A percentile compares a stretch with the other conserved stretches of the same genome.
Evolutionary conservation across 2,797 vertebrate species (phyloP).

Genomic region (Ciconia nigra): DNA sequence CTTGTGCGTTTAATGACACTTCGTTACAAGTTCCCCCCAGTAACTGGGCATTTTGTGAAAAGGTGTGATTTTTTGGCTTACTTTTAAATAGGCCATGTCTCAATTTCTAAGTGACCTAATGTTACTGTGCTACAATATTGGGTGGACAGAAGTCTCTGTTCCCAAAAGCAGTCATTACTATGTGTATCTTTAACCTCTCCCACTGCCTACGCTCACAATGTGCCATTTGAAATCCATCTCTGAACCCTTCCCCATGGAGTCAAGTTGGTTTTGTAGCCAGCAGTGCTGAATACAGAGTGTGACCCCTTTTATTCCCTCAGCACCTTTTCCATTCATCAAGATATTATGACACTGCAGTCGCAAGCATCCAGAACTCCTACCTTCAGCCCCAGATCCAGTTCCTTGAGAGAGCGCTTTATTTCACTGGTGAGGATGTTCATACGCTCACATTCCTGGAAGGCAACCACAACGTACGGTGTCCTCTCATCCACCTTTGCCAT

Average conservation of each 20-base stretch:
- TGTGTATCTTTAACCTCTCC: not conserved
- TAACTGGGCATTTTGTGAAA: not conserved
- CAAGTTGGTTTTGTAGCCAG: not conserved
- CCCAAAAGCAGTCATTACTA: not conserved
- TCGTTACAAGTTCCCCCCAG: not conserved
- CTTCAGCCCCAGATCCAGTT: slow-evolving; percentile 89
- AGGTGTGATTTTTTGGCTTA: not conserved
- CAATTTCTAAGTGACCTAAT: not conserved
- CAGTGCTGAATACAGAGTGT: not conserved
- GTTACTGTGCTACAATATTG: not conserved
- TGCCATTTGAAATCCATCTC: not conserved
- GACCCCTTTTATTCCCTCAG: not conserved
- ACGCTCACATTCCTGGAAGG: slow-evolving; percentile 91
- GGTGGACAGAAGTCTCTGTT: not conserved
- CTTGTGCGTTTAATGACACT: not conserved
- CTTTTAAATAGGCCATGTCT: not conserved
- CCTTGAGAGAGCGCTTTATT: slow-evolving; percentile 81
- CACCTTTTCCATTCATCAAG: not conserved
- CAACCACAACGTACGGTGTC: slow-evolving; percentile 88
- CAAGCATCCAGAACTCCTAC: slow-evolving; percentile 57
- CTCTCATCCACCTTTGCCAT: slow-evolving; percentile 85
- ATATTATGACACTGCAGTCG: fast-evolving
- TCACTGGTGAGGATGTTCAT: slow-evolving; percentile 90
- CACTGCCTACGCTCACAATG: fast-evolving
- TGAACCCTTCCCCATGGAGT: not conserved